Evolutionary conservation across 2,113 vertebrate genomes (phyloP), one percentile per base, ranked within the genome.

Genomic region (Tapirus terrestris): DNA sequence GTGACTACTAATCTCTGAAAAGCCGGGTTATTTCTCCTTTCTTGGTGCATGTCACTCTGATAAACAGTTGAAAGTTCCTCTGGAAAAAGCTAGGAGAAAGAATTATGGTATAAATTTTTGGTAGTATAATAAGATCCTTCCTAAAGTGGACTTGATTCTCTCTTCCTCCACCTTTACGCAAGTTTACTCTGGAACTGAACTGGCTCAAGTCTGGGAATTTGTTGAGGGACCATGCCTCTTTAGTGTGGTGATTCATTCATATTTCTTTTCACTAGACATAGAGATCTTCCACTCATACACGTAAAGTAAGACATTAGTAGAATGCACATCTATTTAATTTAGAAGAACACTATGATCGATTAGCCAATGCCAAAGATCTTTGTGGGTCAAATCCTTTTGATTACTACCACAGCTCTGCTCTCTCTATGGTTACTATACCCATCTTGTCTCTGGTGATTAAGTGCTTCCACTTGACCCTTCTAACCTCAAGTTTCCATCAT

Each of bases 401-500:
- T 90, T 89, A 82, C 31, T 43, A 9, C 39, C 56, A 25, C 8
- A 21, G 17, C 6, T 92, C 67, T 91, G 12, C 17, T 89, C 45
- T 94, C 83, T 31, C 45, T 63, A 23, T 63, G 43, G 65, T 65
- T 65, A 77, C 43, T 27, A 58, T 73, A 85, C 60, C 58, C 58
- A 81, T 88, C 91, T 79, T 81, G 88, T 94, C 77, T 89, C 87
- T 75, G 76, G 39, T 96, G 97, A 96, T 95, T 91, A 80, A 91
- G 70, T 89, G 39, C 43, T 94, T 92, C 36, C 72, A 29, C 36
- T n/a, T 80, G 39, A 85, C 65, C 43, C n/a, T 39, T 95, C 25
- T 10, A 68, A 95, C 63, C 91, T 77, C 60, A 73, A 36, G 8
- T 75, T 80, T 94, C 83, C 77, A 81, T 89, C 73, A 76, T 56